These are phyloP conservation scores for Platycercus adscitus DNA, from an alignment of 2,113 vertebrate genomes.

Conservation along the genomic window DNA sequence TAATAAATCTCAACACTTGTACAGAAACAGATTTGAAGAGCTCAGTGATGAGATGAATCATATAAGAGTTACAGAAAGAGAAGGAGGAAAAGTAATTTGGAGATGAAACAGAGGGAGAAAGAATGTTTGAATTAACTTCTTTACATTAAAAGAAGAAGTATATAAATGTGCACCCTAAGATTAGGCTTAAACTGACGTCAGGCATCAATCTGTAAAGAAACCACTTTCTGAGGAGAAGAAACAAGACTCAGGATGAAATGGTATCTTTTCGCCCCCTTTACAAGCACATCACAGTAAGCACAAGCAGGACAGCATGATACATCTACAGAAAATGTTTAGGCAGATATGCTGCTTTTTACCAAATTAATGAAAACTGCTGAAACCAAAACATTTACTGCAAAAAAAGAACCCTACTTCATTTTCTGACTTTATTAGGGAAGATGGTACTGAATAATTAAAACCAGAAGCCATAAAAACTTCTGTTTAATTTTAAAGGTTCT, in stretches of 20 bases:
- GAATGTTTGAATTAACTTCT: background rate
- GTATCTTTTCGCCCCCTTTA: background rate
- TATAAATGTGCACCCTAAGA: background rate
- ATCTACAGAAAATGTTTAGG: background rate
- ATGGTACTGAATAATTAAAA: background rate
- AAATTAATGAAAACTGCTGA: background rate
- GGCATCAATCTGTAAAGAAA: background rate
- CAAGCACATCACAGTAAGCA: background rate
- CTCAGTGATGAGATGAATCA: background rate
- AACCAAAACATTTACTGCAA: background rate
- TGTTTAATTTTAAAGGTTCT: background rate
- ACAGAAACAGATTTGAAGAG: background rate
- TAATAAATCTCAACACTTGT: background rate
- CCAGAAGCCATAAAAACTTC: background rate
- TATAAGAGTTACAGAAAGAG: background rate
- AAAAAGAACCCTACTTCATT: background rate
- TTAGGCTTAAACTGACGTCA: background rate
- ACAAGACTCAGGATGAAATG: background rate
- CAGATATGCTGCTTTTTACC: background rate
- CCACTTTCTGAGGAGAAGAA: background rate
- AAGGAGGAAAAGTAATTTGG: background rate
- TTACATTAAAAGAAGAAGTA: background rate
- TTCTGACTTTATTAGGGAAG: background rate
- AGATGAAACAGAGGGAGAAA: background rate
- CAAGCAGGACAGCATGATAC: background rate